Percentiles rank a stretch among this genome's conserved stretches.
Evolutionary conservation across 2,888 invertebrate species (phyloP).

Genomic region (Poecilus cupreus): DNA sequence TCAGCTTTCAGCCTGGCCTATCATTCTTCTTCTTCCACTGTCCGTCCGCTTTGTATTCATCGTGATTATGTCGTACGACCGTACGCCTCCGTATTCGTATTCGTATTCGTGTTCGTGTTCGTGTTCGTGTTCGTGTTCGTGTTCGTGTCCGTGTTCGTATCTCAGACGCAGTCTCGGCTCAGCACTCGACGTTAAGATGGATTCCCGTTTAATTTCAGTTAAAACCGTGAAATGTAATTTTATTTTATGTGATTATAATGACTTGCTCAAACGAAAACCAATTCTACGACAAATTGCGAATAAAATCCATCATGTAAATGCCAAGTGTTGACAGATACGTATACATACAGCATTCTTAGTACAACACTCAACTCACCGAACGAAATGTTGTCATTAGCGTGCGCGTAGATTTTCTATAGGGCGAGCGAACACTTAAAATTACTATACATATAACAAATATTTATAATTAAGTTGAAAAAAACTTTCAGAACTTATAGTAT

Average conservation of each 20-base stretch:
- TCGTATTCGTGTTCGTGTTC: no score
- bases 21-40: constrained; percentile 15
- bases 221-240: constrained; percentile 58
- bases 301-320: constrained; percentile 45
- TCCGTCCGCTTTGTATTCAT: constrained; percentile 14
- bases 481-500: no score
- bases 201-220: constrained; percentile 58
- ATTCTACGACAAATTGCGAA: constrained; percentile 53
- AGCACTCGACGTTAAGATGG: constrained; percentile 28
- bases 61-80: constrained; percentile 25
- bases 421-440: no score
- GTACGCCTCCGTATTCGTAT: not conserved
- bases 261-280: constrained; percentile 50
- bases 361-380: not conserved
- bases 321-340: constrained; percentile 22
- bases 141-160: no score
- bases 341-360: constrained; percentile 12
- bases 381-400: not conserved
- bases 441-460: no score
- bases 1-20: not conserved
- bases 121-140: no score
- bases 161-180: not conserved
- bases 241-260: constrained; percentile 59
- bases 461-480: no score
- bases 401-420: not conserved